Percentiles rank a stretch among this genome's conserved stretches.
These are phyloP conservation scores for Procavia capensis DNA, from an alignment of 2,113 vertebrate genomes.

Conservation along the genomic window DNA sequence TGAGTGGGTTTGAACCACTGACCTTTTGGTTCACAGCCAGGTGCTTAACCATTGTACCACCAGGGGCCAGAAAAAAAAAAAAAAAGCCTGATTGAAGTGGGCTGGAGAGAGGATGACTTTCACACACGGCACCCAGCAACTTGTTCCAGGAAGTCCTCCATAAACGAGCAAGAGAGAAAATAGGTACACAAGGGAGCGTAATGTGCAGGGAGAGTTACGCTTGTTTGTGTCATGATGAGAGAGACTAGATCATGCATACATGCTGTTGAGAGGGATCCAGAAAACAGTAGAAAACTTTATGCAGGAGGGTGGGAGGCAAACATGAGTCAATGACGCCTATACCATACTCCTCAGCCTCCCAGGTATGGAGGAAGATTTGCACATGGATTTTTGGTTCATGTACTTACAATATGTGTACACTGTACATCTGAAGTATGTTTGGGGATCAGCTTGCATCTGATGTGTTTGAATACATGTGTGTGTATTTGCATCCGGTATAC, in stretches of 20 bases:
- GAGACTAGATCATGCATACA: not conserved
- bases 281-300: too few species aligned
- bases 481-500: rapidly evolving
- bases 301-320: not conserved
- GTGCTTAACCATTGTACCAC: not conserved
- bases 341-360: not conserved
- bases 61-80: not conserved
- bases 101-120: not conserved
- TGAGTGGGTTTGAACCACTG: too few species aligned
- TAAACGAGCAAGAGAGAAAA: not conserved
- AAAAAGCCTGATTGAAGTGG: not conserved
- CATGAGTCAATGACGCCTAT: rapidly evolving
- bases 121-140: not conserved
- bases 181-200: not conserved
- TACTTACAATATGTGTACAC: not conserved
- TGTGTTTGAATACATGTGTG: not conserved
- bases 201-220: rapidly evolving
- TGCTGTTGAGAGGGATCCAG: not conserved
- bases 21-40: not conserved
- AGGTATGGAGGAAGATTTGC: rapidly evolving
- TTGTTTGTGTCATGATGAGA: not conserved
- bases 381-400: not conserved
- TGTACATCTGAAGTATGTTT: rapidly evolving
- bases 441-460: not conserved
- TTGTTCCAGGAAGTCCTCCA: not conserved